Evolutionary conservation across 2,797 vertebrate species (phyloP).

Genomic region (Scolopax rusticola): DNA sequence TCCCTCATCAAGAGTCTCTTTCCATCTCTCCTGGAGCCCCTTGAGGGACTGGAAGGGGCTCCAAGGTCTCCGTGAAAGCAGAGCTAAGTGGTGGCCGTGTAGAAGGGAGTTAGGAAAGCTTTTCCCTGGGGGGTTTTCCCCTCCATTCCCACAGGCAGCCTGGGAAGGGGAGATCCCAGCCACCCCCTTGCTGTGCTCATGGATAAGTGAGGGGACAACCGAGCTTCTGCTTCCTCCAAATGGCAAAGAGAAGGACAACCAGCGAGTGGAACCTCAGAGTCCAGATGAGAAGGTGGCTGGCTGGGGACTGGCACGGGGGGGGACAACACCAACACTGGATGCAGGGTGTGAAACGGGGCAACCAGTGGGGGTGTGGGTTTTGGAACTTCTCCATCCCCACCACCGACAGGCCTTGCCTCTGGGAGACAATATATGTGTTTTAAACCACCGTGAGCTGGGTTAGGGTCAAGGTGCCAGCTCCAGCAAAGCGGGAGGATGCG

Average conservation of each 20-base stretch:
- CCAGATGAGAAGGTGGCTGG: background rate
- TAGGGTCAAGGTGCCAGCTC: no score
- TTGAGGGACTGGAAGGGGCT: no score
- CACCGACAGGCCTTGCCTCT: background rate
- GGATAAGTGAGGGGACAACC: background rate
- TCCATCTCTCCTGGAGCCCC: no score
- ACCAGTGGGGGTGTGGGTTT: fast-evolving
- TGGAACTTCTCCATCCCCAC: background rate
- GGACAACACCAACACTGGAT: background rate
- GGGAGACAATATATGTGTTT: background rate
- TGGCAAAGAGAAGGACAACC: background rate
- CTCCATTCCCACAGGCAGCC: background rate
- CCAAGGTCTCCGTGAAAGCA: fast-evolving
- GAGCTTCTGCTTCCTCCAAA: background rate
- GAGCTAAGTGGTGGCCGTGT: background rate
- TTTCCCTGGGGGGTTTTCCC: background rate
- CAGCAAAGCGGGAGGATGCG: background rate
- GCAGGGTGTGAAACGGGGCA: no score
- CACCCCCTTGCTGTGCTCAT: background rate
- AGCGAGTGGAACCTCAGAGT: background rate
- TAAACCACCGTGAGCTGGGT: background rate
- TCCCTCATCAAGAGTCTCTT: no score
- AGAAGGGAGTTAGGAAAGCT: background rate
- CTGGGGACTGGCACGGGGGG: background rate
- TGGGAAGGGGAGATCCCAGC: background rate